Base-by-base conservation (phyloP, 2,888 invertebrate genomes). In the Taenaris catops region DNA sequence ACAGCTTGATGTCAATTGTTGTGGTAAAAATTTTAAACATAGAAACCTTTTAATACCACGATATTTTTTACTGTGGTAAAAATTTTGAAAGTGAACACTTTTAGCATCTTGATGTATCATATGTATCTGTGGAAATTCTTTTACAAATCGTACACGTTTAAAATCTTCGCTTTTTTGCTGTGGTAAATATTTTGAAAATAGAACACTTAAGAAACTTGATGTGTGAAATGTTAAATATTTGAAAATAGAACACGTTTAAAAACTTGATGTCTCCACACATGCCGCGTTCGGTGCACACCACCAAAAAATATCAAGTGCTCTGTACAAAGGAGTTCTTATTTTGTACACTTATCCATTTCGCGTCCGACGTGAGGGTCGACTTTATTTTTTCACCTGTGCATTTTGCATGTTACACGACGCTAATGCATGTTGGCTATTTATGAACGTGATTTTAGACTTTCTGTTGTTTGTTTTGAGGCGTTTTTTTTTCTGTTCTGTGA, bases 281-380 rank as follows among this genome's bases (percentile, higher is more conserved):
- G 16, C 23, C 9, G 8, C 51, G 46, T 57, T 46, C 55, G 41
- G 33, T 32, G 5, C 49, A 55, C 51, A 61, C 59, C 55, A 64
- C 53, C 68, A 70, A 75, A n/a, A n/a, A 79, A 78, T 76, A 79
- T 76, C 78, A 76, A 79, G 79, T 76, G 66, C 71, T 54, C 59
- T 51, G 54, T 53, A 57, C 58, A 59, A 55, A 67, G 53, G 53
- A 67, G 62, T 80, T 79, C 78, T 79, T 75, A 74, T 78, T 72
- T 68, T 58, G 53, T 51, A 55, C 60, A 69, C 70, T 72, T 41
- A 74, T 76, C 72, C 75, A 72, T 64, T 69, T 54, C 40, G 49
- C 58, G 48, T 54, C 54, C 49, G 47, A 49, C 50, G 36, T 41
- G 35, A 25, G 16, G 55, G 48, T 41, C 32, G 33, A 34, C 27